Base-by-base conservation (phyloP, 2,113 vertebrate genomes). In the rat (Rattus norvegicus) region DNA sequence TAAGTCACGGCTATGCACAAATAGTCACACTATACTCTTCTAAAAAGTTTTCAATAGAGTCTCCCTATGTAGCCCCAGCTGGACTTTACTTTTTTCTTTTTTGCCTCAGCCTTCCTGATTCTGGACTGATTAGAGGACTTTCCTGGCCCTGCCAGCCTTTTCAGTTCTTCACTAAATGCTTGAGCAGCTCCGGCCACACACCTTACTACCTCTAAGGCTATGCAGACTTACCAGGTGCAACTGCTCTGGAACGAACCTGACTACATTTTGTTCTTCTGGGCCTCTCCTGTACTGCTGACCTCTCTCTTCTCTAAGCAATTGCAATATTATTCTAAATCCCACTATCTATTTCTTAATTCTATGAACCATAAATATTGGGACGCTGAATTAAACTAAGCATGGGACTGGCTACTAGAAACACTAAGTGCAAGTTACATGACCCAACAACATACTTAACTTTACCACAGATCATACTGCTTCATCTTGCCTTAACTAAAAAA, bases 401-500 rank as follows among this genome's bases (percentile, higher is more conserved):
- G 49, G 73, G 59, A 87, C 63, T 33, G 47, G 86, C 47, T 86
- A 95, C 81, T 52, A 30, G 14, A 85, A 43, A 2, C 26, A 96
- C 30, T 36, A 76, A 54, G 56, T 84, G 84, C 72, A 92, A 63
- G 24, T 88, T 52, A 72, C 5, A 10, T 2, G 72, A 76, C 16
- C 80, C 28, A 67, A 56, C 59, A 59, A 56, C 13, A 49, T 54
- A 54, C 49, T 86, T 93, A 88, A 79, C 84, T 59, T 20, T 77
- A 49, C 43, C 90, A 49, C 67, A 47, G 36, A 20, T 69, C 76
- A 72, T 94, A 69, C 52, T 30, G 47, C 6, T 83, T 96, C 85
- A 90, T 72, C 47, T 92, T 77, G 73, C 12, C 91, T 95, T 84
- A 92, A 87, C 81, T 28, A 96, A 47, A 56, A 88, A 80, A 94